These are phyloP conservation scores for Drosophila hawaiiensis DNA, from an alignment of 2,888 invertebrate genomes.

Conservation along the genomic window DNA sequence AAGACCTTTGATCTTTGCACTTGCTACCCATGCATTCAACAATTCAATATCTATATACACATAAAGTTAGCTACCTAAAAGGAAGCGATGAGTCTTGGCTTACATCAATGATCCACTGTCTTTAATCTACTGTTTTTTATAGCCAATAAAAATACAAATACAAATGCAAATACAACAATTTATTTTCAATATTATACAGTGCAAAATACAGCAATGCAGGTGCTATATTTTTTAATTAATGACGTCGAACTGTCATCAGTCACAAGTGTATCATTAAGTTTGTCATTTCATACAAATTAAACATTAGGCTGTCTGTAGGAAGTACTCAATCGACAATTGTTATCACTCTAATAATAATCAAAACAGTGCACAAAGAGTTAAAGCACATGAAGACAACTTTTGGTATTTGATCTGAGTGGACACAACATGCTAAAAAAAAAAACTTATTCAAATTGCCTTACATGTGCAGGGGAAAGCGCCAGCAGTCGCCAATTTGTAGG, in stretches of 20 bases:
- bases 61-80: not conserved
- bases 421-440: slow-evolving; percentile 11
- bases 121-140: slow-evolving; percentile 4
- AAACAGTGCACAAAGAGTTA: slow-evolving; percentile 46
- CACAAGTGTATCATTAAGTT: not conserved
- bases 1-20: slow-evolving; percentile 4
- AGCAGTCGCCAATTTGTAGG: slow-evolving; percentile 30
- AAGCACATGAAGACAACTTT: not conserved
- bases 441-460: slow-evolving; percentile 19
- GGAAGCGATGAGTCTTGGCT: not conserved
- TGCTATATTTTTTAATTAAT: not conserved
- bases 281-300: not conserved
- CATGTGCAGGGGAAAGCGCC: slow-evolving; percentile 8
- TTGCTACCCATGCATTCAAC: slow-evolving; percentile 6
- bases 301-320: not conserved
- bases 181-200: not conserved
- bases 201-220: not conserved
- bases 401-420: slow-evolving; percentile 25
- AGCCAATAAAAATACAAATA: not conserved
- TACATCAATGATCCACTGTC: not conserved
- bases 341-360: slow-evolving; percentile 28
- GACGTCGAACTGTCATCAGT: not conserved
- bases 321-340: not conserved
- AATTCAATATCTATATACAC: not conserved
- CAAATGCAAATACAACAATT: not conserved